A percentile compares a stretch with the other conserved stretches of the same genome.
Evolutionary conservation across 2,888 invertebrate genomes (phyloP).

Genomic region (Cephus runcator): DNA sequence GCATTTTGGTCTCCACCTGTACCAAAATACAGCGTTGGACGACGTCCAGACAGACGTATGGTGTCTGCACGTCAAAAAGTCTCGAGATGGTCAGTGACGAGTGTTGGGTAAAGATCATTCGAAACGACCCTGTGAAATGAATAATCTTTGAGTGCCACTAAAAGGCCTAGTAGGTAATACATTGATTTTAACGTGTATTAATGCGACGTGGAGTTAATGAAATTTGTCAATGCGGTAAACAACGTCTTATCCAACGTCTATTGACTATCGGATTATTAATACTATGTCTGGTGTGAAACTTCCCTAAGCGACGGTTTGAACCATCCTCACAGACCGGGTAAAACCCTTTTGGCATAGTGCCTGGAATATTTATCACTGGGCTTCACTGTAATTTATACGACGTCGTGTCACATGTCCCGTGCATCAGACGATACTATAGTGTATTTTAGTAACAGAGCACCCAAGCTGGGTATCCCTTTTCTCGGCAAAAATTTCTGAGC

Average conservation of each 20-base stretch:
- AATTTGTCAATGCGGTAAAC: neutral
- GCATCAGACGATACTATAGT: too few relatives aligned
- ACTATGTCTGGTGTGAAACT: neutral
- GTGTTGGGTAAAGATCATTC: too few relatives aligned
- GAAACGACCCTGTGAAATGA: too few relatives aligned
- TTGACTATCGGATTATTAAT: neutral
- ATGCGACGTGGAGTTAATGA: too few relatives aligned
- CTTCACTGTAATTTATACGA: neutral
- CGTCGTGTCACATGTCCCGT: neutral
- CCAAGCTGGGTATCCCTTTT: too few relatives aligned
- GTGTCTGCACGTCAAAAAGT: neutral
- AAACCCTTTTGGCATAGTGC: neutral
- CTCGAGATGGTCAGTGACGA: neutral
- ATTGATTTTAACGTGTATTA: too few relatives aligned
- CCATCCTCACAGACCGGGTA: neutral
- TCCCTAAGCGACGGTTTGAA: neutral
- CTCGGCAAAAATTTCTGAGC: too few relatives aligned
- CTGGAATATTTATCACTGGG: slow-evolving; percentile 5
- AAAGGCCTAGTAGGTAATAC: too few relatives aligned
- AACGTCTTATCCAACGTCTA: neutral
- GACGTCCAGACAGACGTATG: neutral
- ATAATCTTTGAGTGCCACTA: too few relatives aligned
- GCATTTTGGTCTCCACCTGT: slow-evolving; percentile 19
- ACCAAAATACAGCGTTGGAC: slow-evolving; percentile 32
- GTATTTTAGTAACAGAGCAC: too few relatives aligned